Percentiles rank a stretch among this genome's conserved stretches.
Conservation (phyloP, 1,140 invertebrate species). For the Phocides pigmalion region DNA sequence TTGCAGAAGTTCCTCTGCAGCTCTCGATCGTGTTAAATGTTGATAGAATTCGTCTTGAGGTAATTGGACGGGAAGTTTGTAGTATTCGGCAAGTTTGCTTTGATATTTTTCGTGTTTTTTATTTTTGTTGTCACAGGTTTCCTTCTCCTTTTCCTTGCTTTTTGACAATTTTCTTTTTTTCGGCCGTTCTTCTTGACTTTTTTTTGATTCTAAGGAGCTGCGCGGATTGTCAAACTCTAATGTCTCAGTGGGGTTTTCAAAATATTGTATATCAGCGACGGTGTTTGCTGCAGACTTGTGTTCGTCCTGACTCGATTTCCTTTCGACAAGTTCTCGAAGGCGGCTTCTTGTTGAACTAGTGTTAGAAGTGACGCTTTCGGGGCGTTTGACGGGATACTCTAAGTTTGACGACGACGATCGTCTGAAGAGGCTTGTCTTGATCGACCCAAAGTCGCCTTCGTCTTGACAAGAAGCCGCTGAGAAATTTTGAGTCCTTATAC, state of each 20-base stretch:
- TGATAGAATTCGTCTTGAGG: conserved; percentile 81
- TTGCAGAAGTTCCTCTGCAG: conserved; percentile 74
- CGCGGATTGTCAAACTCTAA: conserved; percentile 76
- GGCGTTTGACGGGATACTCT: conserved; percentile 72
- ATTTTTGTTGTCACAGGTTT: conserved; percentile 60
- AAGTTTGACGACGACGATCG: conserved; percentile 78
- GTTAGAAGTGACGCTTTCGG: conserved; percentile 76
- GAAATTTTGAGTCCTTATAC: conserved; percentile 81
- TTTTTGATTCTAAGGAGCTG: conserved; percentile 67
- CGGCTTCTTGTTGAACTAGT: conserved; percentile 80
- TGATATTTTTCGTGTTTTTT: conserved; percentile 81
- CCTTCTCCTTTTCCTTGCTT: conserved; percentile 63
- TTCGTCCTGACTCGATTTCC: conserved; percentile 80
- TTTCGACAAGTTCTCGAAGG: conserved; percentile 80
- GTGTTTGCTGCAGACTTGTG: conserved; percentile 75
- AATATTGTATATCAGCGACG: conserved; percentile 79
- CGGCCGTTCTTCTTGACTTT: conserved; percentile 67
- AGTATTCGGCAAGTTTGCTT: conserved; percentile 78
- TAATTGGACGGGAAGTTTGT: conserved; percentile 71
- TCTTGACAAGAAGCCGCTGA: conserved; percentile 82
- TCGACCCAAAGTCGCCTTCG: conserved; percentile 76
- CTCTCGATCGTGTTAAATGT: conserved; percentile 74
- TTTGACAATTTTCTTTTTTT: conserved; percentile 75
- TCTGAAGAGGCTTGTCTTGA: conserved; percentile 78
- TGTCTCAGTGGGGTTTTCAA: conserved; percentile 81